Conservation (phyloP, 2,797 vertebrate species). For the Orestias chungarensis region DNA sequence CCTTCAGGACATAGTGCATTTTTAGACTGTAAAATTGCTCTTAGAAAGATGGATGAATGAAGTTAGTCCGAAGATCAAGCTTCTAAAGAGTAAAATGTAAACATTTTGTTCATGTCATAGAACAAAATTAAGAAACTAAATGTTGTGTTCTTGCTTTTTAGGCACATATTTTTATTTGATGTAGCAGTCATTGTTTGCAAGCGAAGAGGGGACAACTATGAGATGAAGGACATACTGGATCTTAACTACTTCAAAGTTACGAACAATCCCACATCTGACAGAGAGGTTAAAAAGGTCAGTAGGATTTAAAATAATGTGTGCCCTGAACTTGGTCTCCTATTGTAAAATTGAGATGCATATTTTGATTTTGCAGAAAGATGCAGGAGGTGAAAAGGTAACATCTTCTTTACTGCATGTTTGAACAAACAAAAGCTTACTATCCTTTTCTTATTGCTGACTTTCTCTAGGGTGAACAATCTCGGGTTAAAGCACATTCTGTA, state of each 20-base stretch:
- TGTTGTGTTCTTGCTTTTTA: constrained; percentile 47
- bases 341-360: not conserved
- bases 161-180: constrained; percentile 95
- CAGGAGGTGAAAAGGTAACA: not conserved
- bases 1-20: not conserved
- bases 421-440: constrained; percentile 4
- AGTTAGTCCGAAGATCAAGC: not conserved
- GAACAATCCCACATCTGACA: constrained; percentile 90
- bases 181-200: constrained; percentile 92
- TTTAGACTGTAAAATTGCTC: not conserved
- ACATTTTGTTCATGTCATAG: not conserved
- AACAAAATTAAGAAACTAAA: not conserved
- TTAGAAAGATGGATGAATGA: not conserved
- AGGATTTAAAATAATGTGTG: not conserved
- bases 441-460: not conserved
- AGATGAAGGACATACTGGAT: constrained; percentile 95
- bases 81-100: not conserved
- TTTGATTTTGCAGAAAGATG: not conserved
- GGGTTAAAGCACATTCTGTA: not conserved
- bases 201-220: constrained; percentile 93
- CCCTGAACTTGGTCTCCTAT: not conserved
- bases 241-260: constrained; percentile 93
- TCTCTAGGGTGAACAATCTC: not conserved
- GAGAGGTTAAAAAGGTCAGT: constrained; percentile 91
- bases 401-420: constrained; percentile 23